These are phyloP conservation scores for Brachionus rotundiformis DNA, from an alignment of 1,140 invertebrate genomes.

Conservation along the genomic window DNA sequence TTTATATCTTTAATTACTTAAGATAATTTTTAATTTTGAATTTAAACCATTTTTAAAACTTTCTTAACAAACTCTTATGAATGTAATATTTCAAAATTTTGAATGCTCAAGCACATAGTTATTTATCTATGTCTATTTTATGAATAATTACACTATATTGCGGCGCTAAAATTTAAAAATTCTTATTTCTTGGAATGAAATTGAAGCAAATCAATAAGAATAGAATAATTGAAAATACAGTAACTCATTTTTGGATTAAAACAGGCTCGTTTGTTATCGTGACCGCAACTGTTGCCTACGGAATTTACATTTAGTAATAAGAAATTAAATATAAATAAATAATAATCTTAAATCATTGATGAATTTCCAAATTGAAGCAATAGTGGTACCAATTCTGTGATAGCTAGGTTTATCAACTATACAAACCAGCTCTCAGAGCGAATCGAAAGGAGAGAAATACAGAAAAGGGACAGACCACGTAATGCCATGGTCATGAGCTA, in stretches of 20 bases:
- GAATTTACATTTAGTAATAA: conserved; percentile 10
- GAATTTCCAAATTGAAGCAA: neutral
- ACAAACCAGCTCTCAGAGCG: neutral
- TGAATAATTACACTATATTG: neutral
- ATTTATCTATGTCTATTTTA: neutral
- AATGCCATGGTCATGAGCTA: neutral
- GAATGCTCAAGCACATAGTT: neutral
- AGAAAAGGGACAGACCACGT: conserved; percentile 8
- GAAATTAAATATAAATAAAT: neutral
- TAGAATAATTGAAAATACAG: conserved; percentile 14
- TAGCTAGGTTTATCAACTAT: neutral
- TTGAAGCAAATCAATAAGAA: conserved; percentile 27
- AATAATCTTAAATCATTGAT: neutral
- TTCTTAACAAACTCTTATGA: neutral
- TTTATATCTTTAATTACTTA: too few species aligned
- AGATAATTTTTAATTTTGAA: too few species aligned
- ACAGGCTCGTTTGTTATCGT: conserved; percentile 10
- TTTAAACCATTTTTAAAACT: neutral
- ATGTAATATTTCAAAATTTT: conserved; percentile 11
- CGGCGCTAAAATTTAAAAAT: neutral
- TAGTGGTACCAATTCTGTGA: neutral
- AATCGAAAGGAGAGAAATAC: neutral
- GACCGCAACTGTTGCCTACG: neutral
- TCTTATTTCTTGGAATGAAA: conserved; percentile 40
- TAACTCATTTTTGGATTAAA: conserved; percentile 23